Base-by-base conservation (phyloP, 53 echinoderm and acorn worm genomes). In the Echinarachnius parma region DNA sequence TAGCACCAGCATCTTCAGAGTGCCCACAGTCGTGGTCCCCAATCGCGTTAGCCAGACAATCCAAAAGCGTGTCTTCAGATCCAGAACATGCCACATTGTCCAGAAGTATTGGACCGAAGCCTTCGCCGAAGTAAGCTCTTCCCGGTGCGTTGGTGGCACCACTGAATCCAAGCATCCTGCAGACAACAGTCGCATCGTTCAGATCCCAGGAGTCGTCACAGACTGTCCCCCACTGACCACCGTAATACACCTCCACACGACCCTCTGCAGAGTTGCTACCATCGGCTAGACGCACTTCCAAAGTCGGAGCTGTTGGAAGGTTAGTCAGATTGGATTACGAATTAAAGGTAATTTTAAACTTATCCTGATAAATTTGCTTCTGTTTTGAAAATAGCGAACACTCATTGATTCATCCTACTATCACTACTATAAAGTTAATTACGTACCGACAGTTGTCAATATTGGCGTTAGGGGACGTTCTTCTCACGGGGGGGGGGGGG, bases 141-240 rank as follows among this genome's bases (percentile, higher is more conserved):
- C 18, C 0, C n/a, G 21, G 18, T 19, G 48, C 48, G 18, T 48
- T 21, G 21, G 48, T 10, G 21, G 48, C 48, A 48, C 48, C 48
- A 48, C 18, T 4, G 21, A 48, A 48, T 19, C 48, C 48, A 48
- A 48, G 48, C 0, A 21, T 19, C 21, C 48, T n/a, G 21, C 48
- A 48, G 48, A 48, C 14, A n/a, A 48, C 48, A 9, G n/a, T 48
- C 18, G 48, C 48, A 48, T 48, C 48, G 4, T 48, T 13, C 48
- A 48, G 4, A 48, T 13, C 48, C 48, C 48, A 48, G n/a, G n/a
- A n/a, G 21, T 48, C 48, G 21, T 48, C 48, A 48, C 48, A 48
- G 10, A 48, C 9, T 10, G 48, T 48, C 21, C 48, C 48, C 48
- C 48, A 48, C 21, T 21, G 48, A 4, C 48, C 48, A 0, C 21